A percentile compares a stretch with the other conserved stretches of the same genome.
phyloP scores from a whole-genome alignment of 2,113 vertebrate genomes.

The Cinclus cinclus region DNA sequence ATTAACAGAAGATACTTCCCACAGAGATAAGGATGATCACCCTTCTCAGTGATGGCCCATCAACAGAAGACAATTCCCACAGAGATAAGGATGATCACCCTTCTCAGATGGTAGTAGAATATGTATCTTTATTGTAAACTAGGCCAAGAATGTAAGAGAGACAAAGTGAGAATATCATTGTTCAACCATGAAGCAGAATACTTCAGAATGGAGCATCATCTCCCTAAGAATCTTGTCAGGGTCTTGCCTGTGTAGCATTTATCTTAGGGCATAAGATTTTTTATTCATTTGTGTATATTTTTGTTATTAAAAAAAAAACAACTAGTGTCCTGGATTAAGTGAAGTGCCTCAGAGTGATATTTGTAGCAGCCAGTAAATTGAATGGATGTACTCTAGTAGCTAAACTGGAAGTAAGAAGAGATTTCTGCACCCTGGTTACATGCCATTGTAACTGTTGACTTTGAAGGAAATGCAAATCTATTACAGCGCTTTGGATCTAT shows the following conservation, averaged over 20 bases:
- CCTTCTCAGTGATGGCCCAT: no score
- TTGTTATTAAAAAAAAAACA: no score
- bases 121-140: no score
- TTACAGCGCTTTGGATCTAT: not conserved
- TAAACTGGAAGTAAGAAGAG: not conserved
- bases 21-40: no score
- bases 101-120: no score
- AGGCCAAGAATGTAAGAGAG: not conserved
- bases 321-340: not conserved
- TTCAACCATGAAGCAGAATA: not conserved
- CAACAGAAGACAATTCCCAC: no score
- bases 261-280: not conserved
- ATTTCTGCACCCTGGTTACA: not conserved
- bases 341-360: not conserved
- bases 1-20: no score
- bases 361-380: not conserved
- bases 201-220: not conserved
- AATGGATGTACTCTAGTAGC: not conserved
- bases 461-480: not conserved
- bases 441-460: not conserved
- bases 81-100: no score
- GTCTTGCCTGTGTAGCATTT: not conserved
- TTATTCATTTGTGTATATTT: not conserved
- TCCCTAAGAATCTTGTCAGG: not conserved
- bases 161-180: not conserved